phyloP scores from a whole-genome alignment of 2,113 vertebrate species.

The Gallinago paraguaiae region DNA sequence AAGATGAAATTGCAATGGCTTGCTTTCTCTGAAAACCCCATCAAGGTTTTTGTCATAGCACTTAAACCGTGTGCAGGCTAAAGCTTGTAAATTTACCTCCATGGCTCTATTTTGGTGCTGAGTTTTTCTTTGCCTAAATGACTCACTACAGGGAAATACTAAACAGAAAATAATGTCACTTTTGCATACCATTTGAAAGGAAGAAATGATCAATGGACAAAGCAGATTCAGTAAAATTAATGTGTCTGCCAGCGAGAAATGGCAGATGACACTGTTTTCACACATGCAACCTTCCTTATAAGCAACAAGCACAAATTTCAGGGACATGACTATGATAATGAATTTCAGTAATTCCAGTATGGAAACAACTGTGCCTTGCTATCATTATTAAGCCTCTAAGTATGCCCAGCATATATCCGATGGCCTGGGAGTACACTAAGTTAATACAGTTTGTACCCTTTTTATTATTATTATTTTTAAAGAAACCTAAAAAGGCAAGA shows the following conservation, averaged over 20 bases:
- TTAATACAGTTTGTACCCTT: neutral
- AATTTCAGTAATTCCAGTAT: neutral
- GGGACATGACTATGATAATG: fast-evolving
- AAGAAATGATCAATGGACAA: neutral
- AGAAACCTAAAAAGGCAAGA: neutral
- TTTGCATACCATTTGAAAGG: neutral
- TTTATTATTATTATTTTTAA: neutral
- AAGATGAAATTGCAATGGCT: slow-evolving; percentile 27
- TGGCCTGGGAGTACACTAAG: neutral
- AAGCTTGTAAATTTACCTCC: neutral
- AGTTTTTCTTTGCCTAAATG: neutral
- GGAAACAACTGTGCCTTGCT: neutral
- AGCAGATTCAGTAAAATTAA: neutral
- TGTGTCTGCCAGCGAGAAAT: neutral
- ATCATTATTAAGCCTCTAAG: neutral
- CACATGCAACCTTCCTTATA: neutral
- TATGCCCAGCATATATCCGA: neutral
- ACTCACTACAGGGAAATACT: neutral
- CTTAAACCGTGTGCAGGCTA: neutral
- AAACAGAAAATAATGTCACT: neutral
- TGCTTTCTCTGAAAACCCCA: neutral
- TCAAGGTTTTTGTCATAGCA: neutral
- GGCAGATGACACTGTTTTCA: neutral
- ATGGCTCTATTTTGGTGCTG: neutral
- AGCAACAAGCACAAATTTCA: neutral